Conservation (phyloP, 2,113 vertebrate genomes). For the Laticauda colubrina region DNA sequence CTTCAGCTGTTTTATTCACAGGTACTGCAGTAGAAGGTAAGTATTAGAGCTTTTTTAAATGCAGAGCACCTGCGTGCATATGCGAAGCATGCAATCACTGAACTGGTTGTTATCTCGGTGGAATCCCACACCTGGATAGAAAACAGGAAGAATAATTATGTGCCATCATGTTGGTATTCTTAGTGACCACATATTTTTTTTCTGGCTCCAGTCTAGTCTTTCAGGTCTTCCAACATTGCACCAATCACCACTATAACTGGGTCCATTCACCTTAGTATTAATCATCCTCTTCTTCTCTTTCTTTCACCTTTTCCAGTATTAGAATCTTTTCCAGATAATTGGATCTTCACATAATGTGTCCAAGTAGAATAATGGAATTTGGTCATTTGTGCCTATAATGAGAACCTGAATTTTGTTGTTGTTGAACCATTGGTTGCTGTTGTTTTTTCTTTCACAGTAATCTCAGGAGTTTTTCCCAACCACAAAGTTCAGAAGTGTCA, state of each 20-base stretch:
- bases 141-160: neutral
- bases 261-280: neutral
- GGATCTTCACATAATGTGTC: neutral
- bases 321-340: neutral
- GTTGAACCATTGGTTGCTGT: neutral
- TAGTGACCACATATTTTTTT: neutral
- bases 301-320: neutral
- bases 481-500: neutral
- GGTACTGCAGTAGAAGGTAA: too few species aligned
- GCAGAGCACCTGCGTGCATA: too few species aligned
- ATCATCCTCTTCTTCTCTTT: neutral
- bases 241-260: neutral
- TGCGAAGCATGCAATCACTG: too few species aligned
- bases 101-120: too few species aligned
- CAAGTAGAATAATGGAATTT: neutral
- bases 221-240: neutral
- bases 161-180: neutral
- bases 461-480: neutral
- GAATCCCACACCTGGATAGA: too few species aligned
- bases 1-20: too few species aligned
- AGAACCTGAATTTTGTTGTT: neutral
- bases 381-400: neutral
- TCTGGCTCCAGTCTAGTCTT: neutral
- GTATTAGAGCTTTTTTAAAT: too few species aligned
- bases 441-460: neutral